These are phyloP conservation scores for Tillus elongatus DNA, from an alignment of 2,888 invertebrate genomes.

Conservation along the genomic window DNA sequence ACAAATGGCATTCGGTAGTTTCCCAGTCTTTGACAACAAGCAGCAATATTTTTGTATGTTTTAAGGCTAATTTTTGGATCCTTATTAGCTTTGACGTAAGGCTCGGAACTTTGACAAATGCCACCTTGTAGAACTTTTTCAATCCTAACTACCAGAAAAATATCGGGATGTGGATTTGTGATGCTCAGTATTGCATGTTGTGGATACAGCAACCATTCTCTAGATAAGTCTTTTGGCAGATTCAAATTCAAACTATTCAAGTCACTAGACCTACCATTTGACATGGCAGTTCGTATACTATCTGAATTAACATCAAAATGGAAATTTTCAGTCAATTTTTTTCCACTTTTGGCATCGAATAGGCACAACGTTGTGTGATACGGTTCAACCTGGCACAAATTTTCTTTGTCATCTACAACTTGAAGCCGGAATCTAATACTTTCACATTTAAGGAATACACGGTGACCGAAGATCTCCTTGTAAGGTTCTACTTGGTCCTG, in stretches of 20 bases:
- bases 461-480: constrained; percentile 79
- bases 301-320: constrained; percentile 79
- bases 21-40: constrained; percentile 74
- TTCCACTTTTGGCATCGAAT: constrained; percentile 79
- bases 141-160: constrained; percentile 85
- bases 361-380: constrained; percentile 84
- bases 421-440: constrained; percentile 77
- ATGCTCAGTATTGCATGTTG: constrained; percentile 79
- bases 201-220: constrained; percentile 61
- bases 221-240: constrained; percentile 56
- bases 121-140: constrained; percentile 90
- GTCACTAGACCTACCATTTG: constrained; percentile 29
- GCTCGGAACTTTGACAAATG: constrained; percentile 75
- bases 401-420: constrained; percentile 67
- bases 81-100: constrained; percentile 73
- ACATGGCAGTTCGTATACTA: constrained; percentile 53
- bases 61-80: constrained; percentile 72
- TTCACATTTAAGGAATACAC: constrained; percentile 75
- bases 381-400: constrained; percentile 77
- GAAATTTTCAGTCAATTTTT: constrained; percentile 89
- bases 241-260: constrained; percentile 45
- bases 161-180: constrained; percentile 79
- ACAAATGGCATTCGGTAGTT: constrained; percentile 93
- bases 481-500: constrained; percentile 56
- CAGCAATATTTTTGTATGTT: constrained; percentile 69